These are phyloP conservation scores for Phortica magna DNA, from an alignment of 2,888 invertebrate species.

Conservation along the genomic window DNA sequence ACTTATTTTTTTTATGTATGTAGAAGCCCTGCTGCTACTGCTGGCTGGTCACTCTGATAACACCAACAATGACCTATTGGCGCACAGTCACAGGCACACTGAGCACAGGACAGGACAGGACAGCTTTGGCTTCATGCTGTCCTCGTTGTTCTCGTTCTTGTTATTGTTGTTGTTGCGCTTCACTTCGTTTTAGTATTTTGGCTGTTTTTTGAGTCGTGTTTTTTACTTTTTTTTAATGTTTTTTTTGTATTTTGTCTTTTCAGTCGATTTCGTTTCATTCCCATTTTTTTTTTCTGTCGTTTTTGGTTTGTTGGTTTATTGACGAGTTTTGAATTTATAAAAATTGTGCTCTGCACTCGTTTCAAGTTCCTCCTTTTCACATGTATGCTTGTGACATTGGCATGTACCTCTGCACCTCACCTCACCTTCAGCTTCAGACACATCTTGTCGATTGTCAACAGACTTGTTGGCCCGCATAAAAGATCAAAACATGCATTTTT, in stretches of 20 bases:
- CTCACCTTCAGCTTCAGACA: background rate
- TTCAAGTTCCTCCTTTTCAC: constrained; percentile 11
- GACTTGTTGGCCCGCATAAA: background rate
- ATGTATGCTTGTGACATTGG: constrained; percentile 26
- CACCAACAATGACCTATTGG: constrained; percentile 33
- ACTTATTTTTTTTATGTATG: background rate
- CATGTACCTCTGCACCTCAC: background rate
- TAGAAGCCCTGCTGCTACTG: background rate
- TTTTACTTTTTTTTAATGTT: no score
- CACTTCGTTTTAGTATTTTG: constrained; percentile 12
- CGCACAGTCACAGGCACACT: constrained; percentile 9
- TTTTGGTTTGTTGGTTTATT: constrained; percentile 26
- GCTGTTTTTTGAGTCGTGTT: constrained; percentile 1
- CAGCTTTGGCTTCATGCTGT: constrained; percentile 9
- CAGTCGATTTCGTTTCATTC: background rate
- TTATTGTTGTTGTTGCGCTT: constrained; percentile 17
- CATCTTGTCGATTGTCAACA: background rate
- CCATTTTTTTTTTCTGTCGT: background rate
- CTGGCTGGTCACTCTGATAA: constrained; percentile 24
- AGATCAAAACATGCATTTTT: constrained; percentile 32
- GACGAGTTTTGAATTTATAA: constrained; percentile 42
- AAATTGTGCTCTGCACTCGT: constrained; percentile 23
- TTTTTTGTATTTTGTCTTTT: background rate
- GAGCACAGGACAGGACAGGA: background rate
- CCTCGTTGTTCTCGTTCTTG: constrained; percentile 6